A percentile compares a stretch with the other conserved stretches of the same genome.
These are phyloP conservation scores for Candidula unifasciata DNA, from an alignment of 2,888 invertebrate species.

Conservation along the genomic window DNA sequence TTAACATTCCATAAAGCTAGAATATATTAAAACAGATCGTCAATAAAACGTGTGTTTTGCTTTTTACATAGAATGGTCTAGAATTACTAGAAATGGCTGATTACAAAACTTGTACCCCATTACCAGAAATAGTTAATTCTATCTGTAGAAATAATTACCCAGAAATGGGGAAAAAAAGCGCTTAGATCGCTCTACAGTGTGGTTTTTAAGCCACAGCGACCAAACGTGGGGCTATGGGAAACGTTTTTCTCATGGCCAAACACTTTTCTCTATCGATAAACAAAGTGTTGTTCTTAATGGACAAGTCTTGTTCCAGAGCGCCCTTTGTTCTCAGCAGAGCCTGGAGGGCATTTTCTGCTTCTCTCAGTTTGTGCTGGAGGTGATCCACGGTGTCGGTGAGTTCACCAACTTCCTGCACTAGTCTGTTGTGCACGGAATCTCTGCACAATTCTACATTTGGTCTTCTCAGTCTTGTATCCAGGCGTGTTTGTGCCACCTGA, in stretches of 20 bases:
- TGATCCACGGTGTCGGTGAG: slow-evolving; percentile 89
- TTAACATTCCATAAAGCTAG: too few relatives aligned
- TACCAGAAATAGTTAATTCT: background rate
- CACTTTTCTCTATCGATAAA: slow-evolving; percentile 97
- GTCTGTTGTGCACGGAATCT: slow-evolving; percentile 88
- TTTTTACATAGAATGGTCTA: too few relatives aligned
- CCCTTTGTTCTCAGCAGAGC: slow-evolving; percentile 87
- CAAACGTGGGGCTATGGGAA: slow-evolving; percentile 82
- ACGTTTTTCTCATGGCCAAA: slow-evolving; percentile 91
- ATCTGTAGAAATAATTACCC: background rate
- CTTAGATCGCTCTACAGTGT: background rate
- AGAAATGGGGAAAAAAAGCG: background rate
- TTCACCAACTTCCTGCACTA: slow-evolving; percentile 91
- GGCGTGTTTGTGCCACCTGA: slow-evolving; percentile 85
- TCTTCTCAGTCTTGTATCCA: slow-evolving; percentile 92
- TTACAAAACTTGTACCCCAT: too few relatives aligned
- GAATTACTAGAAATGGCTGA: too few relatives aligned
- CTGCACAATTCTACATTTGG: slow-evolving; percentile 93
- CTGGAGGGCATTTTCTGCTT: slow-evolving; percentile 78
- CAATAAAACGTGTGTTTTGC: too few relatives aligned
- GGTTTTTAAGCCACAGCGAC: slow-evolving; percentile 51
- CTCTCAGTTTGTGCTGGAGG: slow-evolving; percentile 87
- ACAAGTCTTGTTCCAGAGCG: slow-evolving; percentile 89
- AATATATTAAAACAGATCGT: too few relatives aligned
- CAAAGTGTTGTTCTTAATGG: slow-evolving; percentile 90